A percentile compares a stretch with the other conserved stretches of the same genome.
Evolutionary conservation across 2,113 vertebrate genomes (phyloP).

Genomic region (Anser brachyrhynchus): DNA sequence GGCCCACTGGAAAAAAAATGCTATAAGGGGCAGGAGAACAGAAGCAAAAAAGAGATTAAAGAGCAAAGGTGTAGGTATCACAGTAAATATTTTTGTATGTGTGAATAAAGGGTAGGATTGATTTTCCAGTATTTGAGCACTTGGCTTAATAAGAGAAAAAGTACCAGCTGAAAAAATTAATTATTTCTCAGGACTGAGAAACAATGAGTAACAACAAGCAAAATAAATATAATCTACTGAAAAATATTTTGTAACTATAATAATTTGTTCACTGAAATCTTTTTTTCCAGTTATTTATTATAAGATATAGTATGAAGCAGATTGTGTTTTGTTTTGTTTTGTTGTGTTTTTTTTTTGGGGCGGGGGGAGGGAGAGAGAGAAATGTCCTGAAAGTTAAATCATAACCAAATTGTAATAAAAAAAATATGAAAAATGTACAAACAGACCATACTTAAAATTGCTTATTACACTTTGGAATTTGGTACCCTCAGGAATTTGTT

Average conservation of each 20-base stretch:
- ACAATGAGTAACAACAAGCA: not conserved
- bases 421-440: slow-evolving; percentile 3
- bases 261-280: not conserved
- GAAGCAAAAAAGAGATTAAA: not conserved
- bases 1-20: not conserved
- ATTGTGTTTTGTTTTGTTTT: too few species aligned
- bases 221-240: not conserved
- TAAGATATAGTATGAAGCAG: not conserved
- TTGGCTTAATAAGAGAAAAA: not conserved
- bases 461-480: not conserved
- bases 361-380: too few species aligned
- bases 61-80: not conserved
- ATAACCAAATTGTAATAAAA: not conserved
- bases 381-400: slow-evolving; percentile 12
- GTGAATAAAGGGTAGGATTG: not conserved
- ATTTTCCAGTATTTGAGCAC: not conserved
- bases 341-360: too few species aligned
- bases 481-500: not conserved
- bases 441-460: not conserved
- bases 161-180: not conserved
- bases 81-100: not conserved
- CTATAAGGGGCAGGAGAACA: not conserved
- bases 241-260: slow-evolving; percentile 12
- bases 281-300: slow-evolving; percentile 13
- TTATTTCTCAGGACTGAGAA: not conserved